phyloP scores from a whole-genome alignment of 2,113 vertebrate genomes.

The Haemorhous mexicanus region DNA sequence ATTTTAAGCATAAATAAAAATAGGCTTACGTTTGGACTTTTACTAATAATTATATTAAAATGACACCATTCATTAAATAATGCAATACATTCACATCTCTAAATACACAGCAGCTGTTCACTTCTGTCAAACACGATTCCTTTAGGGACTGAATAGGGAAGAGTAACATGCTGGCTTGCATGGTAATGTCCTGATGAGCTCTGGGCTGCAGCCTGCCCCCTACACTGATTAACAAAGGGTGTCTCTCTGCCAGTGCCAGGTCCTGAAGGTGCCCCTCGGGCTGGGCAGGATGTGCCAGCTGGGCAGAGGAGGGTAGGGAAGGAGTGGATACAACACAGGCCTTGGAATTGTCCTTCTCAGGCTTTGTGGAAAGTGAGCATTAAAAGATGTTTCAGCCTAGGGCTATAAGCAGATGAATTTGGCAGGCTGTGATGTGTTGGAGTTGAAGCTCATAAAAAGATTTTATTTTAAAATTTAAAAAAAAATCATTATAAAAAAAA shows the following conservation, averaged over 20 bases:
- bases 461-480: not conserved
- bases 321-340: not conserved
- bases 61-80: conserved; percentile 67
- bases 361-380: not conserved
- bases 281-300: not conserved
- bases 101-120: conserved; percentile 67
- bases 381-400: conserved; percentile 7
- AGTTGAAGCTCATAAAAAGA: not conserved
- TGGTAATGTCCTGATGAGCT: not conserved
- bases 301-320: not conserved
- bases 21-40: conserved; percentile 41
- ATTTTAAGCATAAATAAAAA: conserved; percentile 49
- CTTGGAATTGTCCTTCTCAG: not conserved
- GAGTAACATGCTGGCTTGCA: conserved; percentile 41
- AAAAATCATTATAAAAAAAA: not conserved
- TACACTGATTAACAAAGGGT: not conserved
- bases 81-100: conserved; percentile 59
- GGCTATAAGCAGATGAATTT: not conserved
- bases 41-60: conserved; percentile 65
- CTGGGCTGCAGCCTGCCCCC: not conserved
- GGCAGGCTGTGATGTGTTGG: not conserved
- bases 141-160: conserved; percentile 49
- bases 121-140: conserved; percentile 52
- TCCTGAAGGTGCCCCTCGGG: not conserved
- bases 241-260: not conserved